Percentiles rank a stretch among this genome's conserved stretches.
phyloP scores from a whole-genome alignment of 2,113 vertebrate species.

The Brachirus orientalis region DNA sequence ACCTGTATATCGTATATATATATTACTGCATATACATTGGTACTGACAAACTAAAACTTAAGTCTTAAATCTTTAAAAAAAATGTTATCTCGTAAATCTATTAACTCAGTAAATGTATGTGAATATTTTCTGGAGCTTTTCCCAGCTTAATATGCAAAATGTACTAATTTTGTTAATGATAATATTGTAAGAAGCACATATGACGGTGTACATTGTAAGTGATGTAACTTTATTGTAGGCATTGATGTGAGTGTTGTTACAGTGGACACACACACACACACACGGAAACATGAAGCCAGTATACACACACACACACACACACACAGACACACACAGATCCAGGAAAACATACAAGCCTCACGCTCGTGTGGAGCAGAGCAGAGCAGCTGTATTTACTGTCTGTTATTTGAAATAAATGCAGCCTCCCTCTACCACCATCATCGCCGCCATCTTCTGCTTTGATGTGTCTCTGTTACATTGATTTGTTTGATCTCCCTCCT shows the following conservation, averaged over 20 bases:
- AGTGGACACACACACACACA: slow-evolving; percentile 20
- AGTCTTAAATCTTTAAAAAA: slow-evolving; percentile 46
- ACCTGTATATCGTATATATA: slow-evolving; percentile 62
- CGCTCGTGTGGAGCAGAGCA: slow-evolving; percentile 41
- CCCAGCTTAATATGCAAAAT: slow-evolving; percentile 69
- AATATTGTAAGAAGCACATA: slow-evolving; percentile 60
- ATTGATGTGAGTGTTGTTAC: slow-evolving; percentile 24
- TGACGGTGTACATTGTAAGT: slow-evolving; percentile 57
- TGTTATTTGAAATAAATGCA: slow-evolving; percentile 77
- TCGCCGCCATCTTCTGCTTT: slow-evolving; percentile 16
- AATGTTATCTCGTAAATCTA: too few species aligned
- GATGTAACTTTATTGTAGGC: slow-evolving; percentile 59
- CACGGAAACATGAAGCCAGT: slow-evolving; percentile 47
- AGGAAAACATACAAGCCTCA: slow-evolving; percentile 54
- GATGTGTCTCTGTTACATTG: slow-evolving; percentile 45
- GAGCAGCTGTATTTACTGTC: slow-evolving; percentile 74
- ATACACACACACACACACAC: slow-evolving; percentile 1
- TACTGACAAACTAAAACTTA: slow-evolving; percentile 60
- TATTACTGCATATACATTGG: slow-evolving; percentile 51
- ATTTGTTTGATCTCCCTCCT: slow-evolving; percentile 55
- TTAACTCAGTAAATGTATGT: slow-evolving; percentile 68
- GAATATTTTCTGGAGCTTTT: slow-evolving; percentile 70
- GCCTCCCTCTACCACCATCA: slow-evolving; percentile 2
- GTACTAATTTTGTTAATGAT: slow-evolving; percentile 60
- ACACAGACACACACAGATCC: slow-evolving; percentile 16